These are phyloP conservation scores for Erythrolamprus reginae DNA, from an alignment of 2,113 vertebrate species.

Conservation along the genomic window DNA sequence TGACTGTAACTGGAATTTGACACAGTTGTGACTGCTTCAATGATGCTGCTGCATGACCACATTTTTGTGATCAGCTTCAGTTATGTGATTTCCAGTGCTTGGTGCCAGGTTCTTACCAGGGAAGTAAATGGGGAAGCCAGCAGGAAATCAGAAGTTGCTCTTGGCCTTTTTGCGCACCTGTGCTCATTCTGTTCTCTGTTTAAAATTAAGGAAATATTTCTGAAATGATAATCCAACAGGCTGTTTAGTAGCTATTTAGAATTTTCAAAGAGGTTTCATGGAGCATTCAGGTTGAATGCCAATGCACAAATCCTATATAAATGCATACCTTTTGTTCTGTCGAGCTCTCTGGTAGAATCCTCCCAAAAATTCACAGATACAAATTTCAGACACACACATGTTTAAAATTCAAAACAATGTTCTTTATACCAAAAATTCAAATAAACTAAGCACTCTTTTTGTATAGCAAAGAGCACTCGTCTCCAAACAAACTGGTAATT, in stretches of 20 bases:
- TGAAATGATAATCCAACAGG: neutral
- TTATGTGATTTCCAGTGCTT: neutral
- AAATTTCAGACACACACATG: too few species aligned
- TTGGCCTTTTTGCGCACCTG: neutral
- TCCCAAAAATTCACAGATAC: too few species aligned
- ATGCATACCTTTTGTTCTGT: too few species aligned
- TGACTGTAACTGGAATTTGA: too few species aligned
- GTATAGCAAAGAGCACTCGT: too few species aligned
- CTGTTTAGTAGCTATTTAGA: neutral
- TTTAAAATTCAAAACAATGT: too few species aligned
- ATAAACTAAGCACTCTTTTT: too few species aligned
- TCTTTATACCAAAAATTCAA: too few species aligned
- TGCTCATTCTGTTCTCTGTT: neutral
- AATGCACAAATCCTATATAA: neutral
- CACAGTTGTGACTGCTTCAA: neutral
- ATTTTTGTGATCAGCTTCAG: neutral
- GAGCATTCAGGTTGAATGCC: neutral
- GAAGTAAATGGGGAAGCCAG: neutral
- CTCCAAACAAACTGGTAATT: too few species aligned
- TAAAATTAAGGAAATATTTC: neutral
- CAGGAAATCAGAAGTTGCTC: neutral
- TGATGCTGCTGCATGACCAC: neutral
- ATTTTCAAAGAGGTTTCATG: neutral
- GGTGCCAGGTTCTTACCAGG: neutral
- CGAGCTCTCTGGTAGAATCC: too few species aligned